phyloP scores from a whole-genome alignment of 1,140 invertebrate species.

The Cheumatopsyche charites region DNA sequence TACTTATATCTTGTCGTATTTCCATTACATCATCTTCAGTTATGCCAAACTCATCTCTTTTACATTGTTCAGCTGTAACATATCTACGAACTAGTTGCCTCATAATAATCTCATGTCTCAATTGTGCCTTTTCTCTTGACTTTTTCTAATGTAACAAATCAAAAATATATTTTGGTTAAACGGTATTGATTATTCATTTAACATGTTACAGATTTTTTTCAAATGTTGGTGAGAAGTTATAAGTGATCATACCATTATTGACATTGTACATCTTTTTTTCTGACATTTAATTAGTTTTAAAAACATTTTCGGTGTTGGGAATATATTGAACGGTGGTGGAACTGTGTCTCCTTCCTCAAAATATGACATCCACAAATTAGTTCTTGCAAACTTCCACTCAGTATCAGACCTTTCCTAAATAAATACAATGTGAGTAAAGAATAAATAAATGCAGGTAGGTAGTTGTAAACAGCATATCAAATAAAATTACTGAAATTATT shows the following conservation, averaged over 20 bases:
- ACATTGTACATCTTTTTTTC: constrained; percentile 62
- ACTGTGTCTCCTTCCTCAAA: constrained; percentile 86
- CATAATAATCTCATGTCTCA: constrained; percentile 78
- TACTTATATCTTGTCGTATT: constrained; percentile 92
- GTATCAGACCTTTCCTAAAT: constrained; percentile 81
- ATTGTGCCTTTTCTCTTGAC: constrained; percentile 70
- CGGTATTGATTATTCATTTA: too few relatives aligned
- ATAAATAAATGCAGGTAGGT: constrained; percentile 9
- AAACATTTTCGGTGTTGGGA: constrained; percentile 76
- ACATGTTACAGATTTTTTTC: too few relatives aligned
- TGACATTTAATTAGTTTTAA: constrained; percentile 62
- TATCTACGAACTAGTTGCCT: constrained; percentile 79
- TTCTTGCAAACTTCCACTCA: constrained; percentile 92
- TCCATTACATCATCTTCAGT: constrained; percentile 97
- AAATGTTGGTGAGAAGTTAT: too few relatives aligned
- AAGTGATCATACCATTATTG: constrained; percentile 69
- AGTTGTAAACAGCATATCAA: background rate
- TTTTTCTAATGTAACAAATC: constrained; percentile 72
- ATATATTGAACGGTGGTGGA: constrained; percentile 87
- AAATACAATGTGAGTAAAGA: constrained; percentile 38
- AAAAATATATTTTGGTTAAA: too few relatives aligned
- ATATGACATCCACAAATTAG: constrained; percentile 91
- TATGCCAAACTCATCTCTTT: constrained; percentile 82
- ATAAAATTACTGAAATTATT: constrained; percentile 76
- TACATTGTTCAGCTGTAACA: constrained; percentile 82